Evolutionary conservation across 2,113 vertebrate genomes (phyloP).

Genomic region (Hypanus sabinus): DNA sequence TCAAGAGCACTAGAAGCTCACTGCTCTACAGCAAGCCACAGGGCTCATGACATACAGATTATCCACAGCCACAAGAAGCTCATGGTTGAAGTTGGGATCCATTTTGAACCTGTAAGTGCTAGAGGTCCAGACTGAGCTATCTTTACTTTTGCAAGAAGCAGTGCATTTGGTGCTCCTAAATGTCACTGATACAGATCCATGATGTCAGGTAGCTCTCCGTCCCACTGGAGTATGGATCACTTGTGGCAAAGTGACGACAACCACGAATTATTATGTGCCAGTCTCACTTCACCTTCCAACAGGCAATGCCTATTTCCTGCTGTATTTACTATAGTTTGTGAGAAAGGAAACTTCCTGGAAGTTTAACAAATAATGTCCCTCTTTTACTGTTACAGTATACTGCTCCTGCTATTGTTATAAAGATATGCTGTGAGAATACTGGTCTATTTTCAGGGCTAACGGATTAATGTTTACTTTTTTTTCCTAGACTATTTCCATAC

Average conservation of each 20-base stretch:
- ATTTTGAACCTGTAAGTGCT: neutral
- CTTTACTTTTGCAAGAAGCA: neutral
- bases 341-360: neutral
- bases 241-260: neutral
- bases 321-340: too few species aligned
- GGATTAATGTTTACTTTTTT: neutral
- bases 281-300: neutral
- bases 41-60: neutral
- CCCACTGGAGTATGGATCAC: neutral
- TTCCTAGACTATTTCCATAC: constrained; percentile 64
- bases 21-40: too few species aligned
- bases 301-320: neutral
- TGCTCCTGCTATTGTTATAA: neutral
- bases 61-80: neutral
- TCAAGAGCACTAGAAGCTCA: too few species aligned
- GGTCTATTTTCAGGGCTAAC: neutral
- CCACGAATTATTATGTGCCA: neutral
- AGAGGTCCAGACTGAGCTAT: neutral
- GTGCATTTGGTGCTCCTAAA: neutral
- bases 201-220: neutral
- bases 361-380: neutral
- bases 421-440: neutral
- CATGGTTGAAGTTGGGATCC: neutral
- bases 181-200: neutral
- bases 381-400: neutral